Evolutionary conservation across 2,113 vertebrate species (phyloP).

Genomic region (Charina bottae): DNA sequence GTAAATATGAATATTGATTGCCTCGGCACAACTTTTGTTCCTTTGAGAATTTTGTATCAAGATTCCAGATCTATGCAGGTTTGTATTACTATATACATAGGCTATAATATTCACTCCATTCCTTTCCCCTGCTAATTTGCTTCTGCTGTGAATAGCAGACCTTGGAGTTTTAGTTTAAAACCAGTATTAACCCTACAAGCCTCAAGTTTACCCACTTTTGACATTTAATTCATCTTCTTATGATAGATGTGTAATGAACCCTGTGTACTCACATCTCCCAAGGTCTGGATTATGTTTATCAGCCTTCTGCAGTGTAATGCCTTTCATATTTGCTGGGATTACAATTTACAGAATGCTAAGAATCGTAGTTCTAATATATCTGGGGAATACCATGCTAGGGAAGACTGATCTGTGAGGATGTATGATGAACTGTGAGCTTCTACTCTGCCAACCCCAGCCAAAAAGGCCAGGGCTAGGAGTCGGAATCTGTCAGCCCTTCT

Average conservation of each 20-base stretch:
- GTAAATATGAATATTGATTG: neutral
- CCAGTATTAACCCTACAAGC: neutral
- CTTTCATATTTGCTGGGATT: neutral
- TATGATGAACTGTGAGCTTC: neutral
- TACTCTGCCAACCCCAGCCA: neutral
- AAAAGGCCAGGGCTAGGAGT: neutral
- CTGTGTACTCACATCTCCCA: neutral
- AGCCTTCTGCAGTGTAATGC: neutral
- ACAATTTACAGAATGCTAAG: neutral
- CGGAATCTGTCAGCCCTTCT: neutral
- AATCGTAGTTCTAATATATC: neutral
- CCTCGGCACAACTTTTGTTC: neutral
- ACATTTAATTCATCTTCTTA: neutral
- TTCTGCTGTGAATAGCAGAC: neutral
- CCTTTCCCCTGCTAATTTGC: neutral
- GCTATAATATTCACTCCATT: neutral
- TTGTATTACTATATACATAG: neutral
- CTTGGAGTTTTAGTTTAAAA: neutral
- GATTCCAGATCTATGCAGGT: neutral
- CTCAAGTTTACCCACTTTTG: neutral
- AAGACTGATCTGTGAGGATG: neutral
- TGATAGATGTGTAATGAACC: neutral
- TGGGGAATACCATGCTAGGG: neutral
- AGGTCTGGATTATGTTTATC: neutral
- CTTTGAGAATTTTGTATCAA: neutral